Evolutionary conservation across 2,888 invertebrate genomes (phyloP), one percentile per base, ranked within the genome.

Genomic region (Taphrorychus bicolor): DNA sequence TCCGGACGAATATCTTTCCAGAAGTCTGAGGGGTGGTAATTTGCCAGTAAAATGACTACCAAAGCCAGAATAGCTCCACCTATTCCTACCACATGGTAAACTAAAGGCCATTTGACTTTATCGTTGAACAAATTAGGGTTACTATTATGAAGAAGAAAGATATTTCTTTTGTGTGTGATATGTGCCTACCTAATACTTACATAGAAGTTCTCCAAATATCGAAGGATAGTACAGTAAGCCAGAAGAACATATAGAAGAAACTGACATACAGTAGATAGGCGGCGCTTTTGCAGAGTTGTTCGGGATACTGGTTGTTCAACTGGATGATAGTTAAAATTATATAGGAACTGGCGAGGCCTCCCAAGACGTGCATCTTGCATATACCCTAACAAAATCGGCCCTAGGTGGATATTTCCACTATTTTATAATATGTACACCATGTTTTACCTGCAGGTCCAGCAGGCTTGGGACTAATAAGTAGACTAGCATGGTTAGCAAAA

Each of bases 211-310:
- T 85, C 84, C 87, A 91, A 59, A 90, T 85, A 76, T 91, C 90
- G 72, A 90, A 87, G 40, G 88, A 85, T 19, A 89, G 86, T 4
- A 89, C 83, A 75, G 89, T 90, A 81, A 90, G 82, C 91, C 91
- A 91, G 77, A 89, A 89, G 81, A 91, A 91, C n/a, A 88, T 86
- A 1, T 87, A 85, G 77, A 90, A 82, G 82, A 89, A 88, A 80
- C 87, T 86, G 71, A 76, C 72, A 63, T 80, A 80, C 41, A 73
- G 74, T n/a, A 76, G 56, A 57, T 76, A 79, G 0, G 76, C 89
- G 73, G 85, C 80, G 7, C 84, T 74, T 0, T 85, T 79, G 75
- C 89, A 89, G n/a, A 83, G 74, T 53, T 77, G 75, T 5, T 80
- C 75, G 7, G 72, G 75, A 54, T 84, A 79, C 5, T 81, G 78